phyloP scores from a whole-genome alignment of 2,113 vertebrate species.

The Meles meles region DNA sequence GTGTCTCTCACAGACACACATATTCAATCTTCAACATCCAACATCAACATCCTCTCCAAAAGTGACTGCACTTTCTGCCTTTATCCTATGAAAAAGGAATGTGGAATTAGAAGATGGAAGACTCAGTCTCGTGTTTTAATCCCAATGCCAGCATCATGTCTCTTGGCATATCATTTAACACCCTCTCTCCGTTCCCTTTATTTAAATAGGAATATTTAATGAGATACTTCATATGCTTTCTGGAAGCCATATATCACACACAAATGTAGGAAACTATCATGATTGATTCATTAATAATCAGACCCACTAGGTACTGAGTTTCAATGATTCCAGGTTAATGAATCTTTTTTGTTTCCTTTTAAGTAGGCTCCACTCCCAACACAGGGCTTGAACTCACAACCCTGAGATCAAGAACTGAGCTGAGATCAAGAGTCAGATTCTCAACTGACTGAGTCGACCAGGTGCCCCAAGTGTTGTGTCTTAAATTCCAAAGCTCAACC shows the following conservation, averaged over 20 bases:
- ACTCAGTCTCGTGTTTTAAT: neutral
- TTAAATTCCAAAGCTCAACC: neutral
- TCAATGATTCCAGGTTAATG: neutral
- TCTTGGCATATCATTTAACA: no score
- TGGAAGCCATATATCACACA: neutral
- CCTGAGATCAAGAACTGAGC: neutral
- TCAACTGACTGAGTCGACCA: neutral
- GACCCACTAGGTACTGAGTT: neutral
- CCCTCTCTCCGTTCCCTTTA: neutral
- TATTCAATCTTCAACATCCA: rapidly evolving
- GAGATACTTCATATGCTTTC: neutral
- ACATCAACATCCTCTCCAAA: neutral
- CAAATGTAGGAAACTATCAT: neutral
- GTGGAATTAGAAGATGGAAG: neutral
- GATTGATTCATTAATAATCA: neutral
- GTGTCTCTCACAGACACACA: rapidly evolving
- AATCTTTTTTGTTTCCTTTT: neutral
- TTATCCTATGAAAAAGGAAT: neutral
- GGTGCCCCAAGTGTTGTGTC: neutral
- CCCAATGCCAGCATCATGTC: no score
- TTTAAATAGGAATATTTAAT: neutral
- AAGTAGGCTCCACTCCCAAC: neutral
- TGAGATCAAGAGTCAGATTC: neutral
- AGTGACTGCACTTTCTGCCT: neutral
- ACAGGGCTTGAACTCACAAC: neutral